These are phyloP conservation scores for Lysandra coridon DNA, from an alignment of 2,888 invertebrate species.

Conservation along the genomic window DNA sequence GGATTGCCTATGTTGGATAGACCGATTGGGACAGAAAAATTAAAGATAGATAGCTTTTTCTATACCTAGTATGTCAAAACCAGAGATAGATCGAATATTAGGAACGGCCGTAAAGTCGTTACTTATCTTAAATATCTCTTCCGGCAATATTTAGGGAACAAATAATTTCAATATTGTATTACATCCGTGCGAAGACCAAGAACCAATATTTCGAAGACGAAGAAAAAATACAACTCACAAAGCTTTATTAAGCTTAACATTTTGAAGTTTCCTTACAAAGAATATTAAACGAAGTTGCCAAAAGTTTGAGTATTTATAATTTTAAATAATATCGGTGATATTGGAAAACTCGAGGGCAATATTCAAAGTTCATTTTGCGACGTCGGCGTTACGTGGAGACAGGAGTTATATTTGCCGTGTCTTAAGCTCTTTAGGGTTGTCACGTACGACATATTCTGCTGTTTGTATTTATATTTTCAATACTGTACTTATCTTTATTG, in stretches of 20 bases:
- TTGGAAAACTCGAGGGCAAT: slow-evolving; percentile 62
- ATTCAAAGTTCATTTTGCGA: slow-evolving; percentile 35
- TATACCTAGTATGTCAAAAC: no score
- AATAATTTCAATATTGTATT: not conserved
- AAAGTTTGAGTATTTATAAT: slow-evolving; percentile 34
- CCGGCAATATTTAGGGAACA: no score
- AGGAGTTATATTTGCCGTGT: slow-evolving; percentile 32
- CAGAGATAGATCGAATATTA: no score
- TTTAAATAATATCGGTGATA: slow-evolving; percentile 59
- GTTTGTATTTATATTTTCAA: not conserved
- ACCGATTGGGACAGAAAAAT: no score
- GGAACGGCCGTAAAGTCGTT: no score
- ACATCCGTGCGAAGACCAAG: not conserved
- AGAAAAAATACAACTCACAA: slow-evolving; percentile 3
- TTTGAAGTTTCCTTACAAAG: slow-evolving; percentile 20
- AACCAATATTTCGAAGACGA: not conserved
- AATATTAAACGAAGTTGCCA: slow-evolving; percentile 18
- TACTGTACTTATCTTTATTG: not conserved
- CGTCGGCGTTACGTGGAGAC: slow-evolving; percentile 21
- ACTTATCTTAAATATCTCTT: no score
- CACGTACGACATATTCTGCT: not conserved
- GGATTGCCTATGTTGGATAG: no score
- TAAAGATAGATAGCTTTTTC: no score
- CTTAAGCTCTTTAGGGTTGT: slow-evolving; percentile 20
- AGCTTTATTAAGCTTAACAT: slow-evolving; percentile 1